These are phyloP conservation scores for Alca torda DNA, from an alignment of 2,797 vertebrate species.

Conservation along the genomic window DNA sequence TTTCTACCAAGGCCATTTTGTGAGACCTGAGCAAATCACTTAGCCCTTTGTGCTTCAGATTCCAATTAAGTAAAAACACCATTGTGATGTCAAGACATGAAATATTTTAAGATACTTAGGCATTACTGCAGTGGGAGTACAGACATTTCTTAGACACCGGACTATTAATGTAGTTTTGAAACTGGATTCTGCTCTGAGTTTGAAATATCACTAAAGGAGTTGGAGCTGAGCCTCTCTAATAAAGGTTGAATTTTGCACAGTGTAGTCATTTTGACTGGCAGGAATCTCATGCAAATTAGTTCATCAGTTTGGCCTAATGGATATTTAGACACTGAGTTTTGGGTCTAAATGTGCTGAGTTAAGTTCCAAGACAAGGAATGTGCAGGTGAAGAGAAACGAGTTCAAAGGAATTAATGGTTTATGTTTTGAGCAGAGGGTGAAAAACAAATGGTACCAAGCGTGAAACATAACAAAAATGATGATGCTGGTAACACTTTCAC, in stretches of 20 bases:
- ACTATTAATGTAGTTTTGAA: constrained; percentile 31
- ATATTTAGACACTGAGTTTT: neutral
- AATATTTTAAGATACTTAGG: constrained; percentile 20
- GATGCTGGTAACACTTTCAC: neutral
- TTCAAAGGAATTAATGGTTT: neutral
- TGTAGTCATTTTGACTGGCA: neutral
- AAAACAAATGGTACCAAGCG: neutral
- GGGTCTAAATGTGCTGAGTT: neutral
- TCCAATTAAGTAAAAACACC: constrained; percentile 16
- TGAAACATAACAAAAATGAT: neutral
- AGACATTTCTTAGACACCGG: neutral
- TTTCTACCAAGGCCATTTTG: neutral
- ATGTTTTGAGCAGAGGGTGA: neutral
- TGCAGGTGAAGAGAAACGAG: neutral
- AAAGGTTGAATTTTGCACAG: neutral
- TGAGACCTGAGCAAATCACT: neutral
- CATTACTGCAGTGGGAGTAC: constrained; percentile 13
- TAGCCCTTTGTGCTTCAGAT: neutral
- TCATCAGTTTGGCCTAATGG: neutral
- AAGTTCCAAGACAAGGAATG: neutral
- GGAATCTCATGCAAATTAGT: neutral
- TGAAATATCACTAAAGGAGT: constrained; percentile 39
- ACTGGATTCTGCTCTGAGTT: neutral
- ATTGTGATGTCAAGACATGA: constrained; percentile 14
- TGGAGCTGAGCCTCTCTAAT: neutral